Evolutionary conservation across 92 coral and sea anemone genomes (phyloP).

Genomic region (Metridium senile): DNA sequence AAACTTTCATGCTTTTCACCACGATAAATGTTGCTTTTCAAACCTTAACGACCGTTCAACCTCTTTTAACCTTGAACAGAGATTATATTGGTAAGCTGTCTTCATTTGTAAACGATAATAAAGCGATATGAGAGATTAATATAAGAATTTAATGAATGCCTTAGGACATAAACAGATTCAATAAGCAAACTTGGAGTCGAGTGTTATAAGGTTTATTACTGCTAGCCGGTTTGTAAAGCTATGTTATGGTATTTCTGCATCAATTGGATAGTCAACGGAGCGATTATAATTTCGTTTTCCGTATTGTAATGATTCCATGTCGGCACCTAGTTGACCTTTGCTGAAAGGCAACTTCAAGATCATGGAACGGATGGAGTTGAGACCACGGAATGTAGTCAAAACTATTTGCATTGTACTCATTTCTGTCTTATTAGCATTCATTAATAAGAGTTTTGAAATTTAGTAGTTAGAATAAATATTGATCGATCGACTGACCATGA

Average conservation of each 20-base stretch:
- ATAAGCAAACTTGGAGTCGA: background rate
- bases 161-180: background rate
- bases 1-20: background rate
- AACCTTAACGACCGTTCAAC: slow-evolving; percentile 6
- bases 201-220: too few species aligned
- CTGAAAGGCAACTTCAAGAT: background rate
- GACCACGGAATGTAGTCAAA: background rate
- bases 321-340: slow-evolving; percentile 32
- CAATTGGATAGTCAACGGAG: background rate
- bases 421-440: too few species aligned
- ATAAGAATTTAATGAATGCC: too few species aligned
- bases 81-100: background rate
- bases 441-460: too few species aligned
- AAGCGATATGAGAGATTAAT: background rate
- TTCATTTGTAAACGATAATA: slow-evolving; percentile 11
- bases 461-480: too few species aligned
- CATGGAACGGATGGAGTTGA: slow-evolving; percentile 3
- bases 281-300: slow-evolving; percentile 13
- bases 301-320: slow-evolving; percentile 20
- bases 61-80: slow-evolving; percentile 10
- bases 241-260: background rate
- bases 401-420: too few species aligned
- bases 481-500: too few species aligned
- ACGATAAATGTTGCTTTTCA: background rate
- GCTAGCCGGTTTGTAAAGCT: too few species aligned